These are phyloP conservation scores for Brotula barbata DNA, from an alignment of 2,797 vertebrate species.

Conservation along the genomic window DNA sequence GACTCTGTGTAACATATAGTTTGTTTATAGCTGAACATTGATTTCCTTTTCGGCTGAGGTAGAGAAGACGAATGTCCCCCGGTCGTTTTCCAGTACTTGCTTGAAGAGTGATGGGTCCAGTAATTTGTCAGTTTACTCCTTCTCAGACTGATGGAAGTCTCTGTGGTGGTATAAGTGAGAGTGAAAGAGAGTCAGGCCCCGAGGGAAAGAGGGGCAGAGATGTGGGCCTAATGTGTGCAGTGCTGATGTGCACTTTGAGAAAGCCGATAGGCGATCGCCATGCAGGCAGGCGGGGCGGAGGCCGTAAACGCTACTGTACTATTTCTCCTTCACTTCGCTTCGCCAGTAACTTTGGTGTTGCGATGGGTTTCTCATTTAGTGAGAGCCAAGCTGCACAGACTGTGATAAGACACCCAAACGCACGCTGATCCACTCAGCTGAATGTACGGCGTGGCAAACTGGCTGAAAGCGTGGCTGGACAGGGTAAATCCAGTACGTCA, in stretches of 20 bases:
- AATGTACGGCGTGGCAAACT: constrained; percentile 47
- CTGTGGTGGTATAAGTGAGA: constrained; percentile 11
- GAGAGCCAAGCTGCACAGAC: constrained; percentile 65
- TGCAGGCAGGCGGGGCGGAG: constrained; percentile 35
- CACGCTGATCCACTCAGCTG: constrained; percentile 57
- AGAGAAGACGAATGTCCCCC: neutral
- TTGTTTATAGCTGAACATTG: too few species aligned
- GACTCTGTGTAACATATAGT: too few species aligned
- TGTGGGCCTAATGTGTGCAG: constrained; percentile 40
- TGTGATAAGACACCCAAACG: constrained; percentile 66
- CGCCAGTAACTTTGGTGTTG: constrained; percentile 64
- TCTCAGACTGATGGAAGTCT: constrained; percentile 17
- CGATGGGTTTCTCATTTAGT: constrained; percentile 67
- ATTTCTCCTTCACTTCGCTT: constrained; percentile 64
- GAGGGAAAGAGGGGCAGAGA: constrained; percentile 22
- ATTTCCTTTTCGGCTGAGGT: too few species aligned
- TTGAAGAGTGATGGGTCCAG: neutral
- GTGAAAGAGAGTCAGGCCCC: constrained; percentile 16
- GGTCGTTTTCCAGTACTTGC: neutral
- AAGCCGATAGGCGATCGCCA: constrained; percentile 24
- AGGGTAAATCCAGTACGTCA: constrained; percentile 41
- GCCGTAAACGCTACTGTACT: constrained; percentile 50
- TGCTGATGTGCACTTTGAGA: constrained; percentile 63
- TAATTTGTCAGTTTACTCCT: neutral
- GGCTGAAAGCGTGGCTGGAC: constrained; percentile 40